Evolutionary conservation across 2,888 invertebrate species (phyloP), one percentile per base, ranked within the genome.

Genomic region (Pristionchus mayeri): DNA sequence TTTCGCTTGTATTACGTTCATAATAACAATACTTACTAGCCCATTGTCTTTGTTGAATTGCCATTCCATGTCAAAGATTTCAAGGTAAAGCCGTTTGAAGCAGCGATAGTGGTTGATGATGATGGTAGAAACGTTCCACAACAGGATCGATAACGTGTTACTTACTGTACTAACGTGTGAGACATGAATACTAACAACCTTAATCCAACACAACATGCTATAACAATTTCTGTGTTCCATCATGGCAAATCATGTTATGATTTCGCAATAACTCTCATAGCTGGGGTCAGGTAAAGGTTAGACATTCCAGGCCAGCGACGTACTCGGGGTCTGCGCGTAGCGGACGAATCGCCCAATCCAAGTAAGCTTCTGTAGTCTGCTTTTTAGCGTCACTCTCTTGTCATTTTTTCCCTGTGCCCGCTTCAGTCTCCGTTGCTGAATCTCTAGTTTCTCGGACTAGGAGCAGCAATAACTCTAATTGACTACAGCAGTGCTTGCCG

Each of bases 1-100:
- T 71, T 71, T 24, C 67, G 67, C 67, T 27, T 67, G 37, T 67
- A 34, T 71, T 71, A 71, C 67, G 67, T 37, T n/a, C n/a, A n/a
- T 21, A 71, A 37, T 71, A 16, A 34, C 6, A 40, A 21, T 71
- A 37, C 21, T 71, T 40, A 21, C 67, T 71, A 71, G 67, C 40
- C 40, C 40, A 37, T 13, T 71, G 37, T 71, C 37, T 27, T 18
- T 71, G 67, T 40, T 7, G 18, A 40, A 40, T 34, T 3, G 9
- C n/a, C 67, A 71, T 63, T 34, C 40, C 67, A 7, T 40, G 21
- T n/a, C 40, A 40, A 34, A 71, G 67, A 37, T 71, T 71, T 37
- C 24, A 34, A 71, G 40, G 40, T 71, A 71, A 71, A 71, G 40
- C n/a, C 24, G 40, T 71, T 71, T 71, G 21, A 71, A n/a, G n/a